Conservation (phyloP, 92 coral and sea anemone genomes). For the Epizoanthus illoricatus region DNA sequence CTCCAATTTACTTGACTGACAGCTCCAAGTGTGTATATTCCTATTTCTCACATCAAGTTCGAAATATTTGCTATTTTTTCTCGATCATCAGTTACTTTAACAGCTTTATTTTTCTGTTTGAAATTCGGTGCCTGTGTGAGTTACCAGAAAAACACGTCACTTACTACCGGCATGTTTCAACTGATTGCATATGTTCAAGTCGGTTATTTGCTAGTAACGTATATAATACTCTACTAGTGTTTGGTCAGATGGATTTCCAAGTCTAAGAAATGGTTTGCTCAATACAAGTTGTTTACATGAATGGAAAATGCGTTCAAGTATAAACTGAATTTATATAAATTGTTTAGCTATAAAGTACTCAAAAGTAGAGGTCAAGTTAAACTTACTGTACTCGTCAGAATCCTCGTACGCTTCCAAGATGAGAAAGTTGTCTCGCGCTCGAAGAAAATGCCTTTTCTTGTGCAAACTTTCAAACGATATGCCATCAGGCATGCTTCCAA, state of each 20-base stretch:
- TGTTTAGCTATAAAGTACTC: background rate
- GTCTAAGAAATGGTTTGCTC: too few species aligned
- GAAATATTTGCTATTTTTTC: background rate
- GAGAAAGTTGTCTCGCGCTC: conserved; percentile 77
- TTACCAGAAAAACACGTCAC: background rate
- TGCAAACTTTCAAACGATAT: conserved; percentile 90
- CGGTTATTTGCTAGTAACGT: background rate
- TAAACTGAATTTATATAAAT: background rate
- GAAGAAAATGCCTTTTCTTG: conserved; percentile 80
- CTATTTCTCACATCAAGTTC: background rate
- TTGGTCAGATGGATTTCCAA: background rate
- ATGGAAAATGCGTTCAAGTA: background rate
- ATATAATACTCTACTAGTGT: background rate
- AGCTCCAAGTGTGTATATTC: too few species aligned
- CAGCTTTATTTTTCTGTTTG: background rate
- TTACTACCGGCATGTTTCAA: background rate
- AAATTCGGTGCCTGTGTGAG: too few species aligned
- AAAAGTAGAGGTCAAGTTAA: background rate
- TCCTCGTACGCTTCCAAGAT: conserved; percentile 92
- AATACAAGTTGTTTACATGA: background rate
- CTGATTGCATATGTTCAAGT: background rate
- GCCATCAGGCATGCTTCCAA: conserved; percentile 89
- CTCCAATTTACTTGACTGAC: too few species aligned
- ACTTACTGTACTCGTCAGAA: conserved; percentile 93
- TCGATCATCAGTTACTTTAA: background rate